These are phyloP conservation scores for Diplodus sargus DNA, from an alignment of 2,797 vertebrate genomes.

Conservation along the genomic window DNA sequence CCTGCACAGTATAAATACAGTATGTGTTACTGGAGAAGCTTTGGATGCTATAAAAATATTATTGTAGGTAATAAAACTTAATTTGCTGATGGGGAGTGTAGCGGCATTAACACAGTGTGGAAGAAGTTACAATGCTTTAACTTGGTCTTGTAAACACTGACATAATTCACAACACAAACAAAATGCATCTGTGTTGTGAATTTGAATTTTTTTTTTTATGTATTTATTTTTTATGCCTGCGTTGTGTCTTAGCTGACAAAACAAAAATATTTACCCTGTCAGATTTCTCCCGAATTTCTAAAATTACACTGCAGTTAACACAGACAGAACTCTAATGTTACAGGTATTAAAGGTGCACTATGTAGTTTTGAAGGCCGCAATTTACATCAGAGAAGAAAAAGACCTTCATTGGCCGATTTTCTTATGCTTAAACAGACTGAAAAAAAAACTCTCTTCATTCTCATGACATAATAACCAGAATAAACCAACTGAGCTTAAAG, in stretches of 20 bases:
- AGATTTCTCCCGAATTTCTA: not conserved
- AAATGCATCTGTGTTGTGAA: not conserved
- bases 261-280: not conserved
- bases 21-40: not conserved
- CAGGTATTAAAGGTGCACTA: too few species aligned
- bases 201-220: not conserved
- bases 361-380: too few species aligned
- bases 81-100: not conserved
- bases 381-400: too few species aligned
- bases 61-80: not conserved
- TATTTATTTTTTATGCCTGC: not conserved
- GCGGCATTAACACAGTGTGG: not conserved
- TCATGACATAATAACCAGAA: too few species aligned
- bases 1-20: not conserved
- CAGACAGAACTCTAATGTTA: not conserved
- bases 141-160: not conserved
- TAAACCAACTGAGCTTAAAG: too few species aligned
- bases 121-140: not conserved
- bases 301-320: not conserved
- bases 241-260: too few species aligned
- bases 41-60: not conserved
- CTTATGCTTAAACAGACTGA: too few species aligned
- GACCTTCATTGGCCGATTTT: too few species aligned
- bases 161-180: too few species aligned
- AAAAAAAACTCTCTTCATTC: too few species aligned